Evolutionary conservation across 1,140 invertebrate species (phyloP).

Genomic region (Sinonovacula constricta): DNA sequence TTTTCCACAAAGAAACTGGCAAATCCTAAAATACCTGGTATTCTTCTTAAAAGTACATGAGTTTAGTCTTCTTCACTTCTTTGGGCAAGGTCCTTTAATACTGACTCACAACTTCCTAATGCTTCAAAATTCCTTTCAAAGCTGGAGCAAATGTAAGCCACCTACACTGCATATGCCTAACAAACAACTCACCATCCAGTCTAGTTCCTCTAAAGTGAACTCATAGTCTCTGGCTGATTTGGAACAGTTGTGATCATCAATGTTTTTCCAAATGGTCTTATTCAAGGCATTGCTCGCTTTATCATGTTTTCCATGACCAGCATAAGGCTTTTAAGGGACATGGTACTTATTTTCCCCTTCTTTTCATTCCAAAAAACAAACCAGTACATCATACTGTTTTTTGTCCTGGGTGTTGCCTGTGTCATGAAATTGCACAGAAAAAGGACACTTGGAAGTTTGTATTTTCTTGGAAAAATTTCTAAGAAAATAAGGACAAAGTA

Average conservation of each 20-base stretch:
- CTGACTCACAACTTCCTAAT: slow-evolving; percentile 19
- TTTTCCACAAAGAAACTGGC: too few relatives aligned
- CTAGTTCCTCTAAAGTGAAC: slow-evolving; percentile 4
- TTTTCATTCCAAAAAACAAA: slow-evolving; percentile 32
- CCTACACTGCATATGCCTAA: slow-evolving; percentile 9
- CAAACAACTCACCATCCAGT: slow-evolving; percentile 1
- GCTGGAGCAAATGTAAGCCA: slow-evolving; percentile 13
- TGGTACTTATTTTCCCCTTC: slow-evolving; percentile 8
- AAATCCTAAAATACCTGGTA: not conserved
- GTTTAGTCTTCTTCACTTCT: not conserved
- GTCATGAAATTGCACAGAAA: slow-evolving; percentile 34
- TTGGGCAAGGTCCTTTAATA: not conserved
- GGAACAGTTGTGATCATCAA: not conserved
- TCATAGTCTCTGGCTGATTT: slow-evolving; percentile 2
- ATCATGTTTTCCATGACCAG: slow-evolving; percentile 23
- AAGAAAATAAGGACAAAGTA: slow-evolving; percentile 44
- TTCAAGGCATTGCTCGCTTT: not conserved
- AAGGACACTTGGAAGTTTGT: not conserved
- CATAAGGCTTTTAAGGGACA: slow-evolving; percentile 11
- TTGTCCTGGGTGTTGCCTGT: slow-evolving; percentile 32
- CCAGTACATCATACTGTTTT: slow-evolving; percentile 20
- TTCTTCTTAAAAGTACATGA: not conserved
- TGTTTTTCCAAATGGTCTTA: not conserved
- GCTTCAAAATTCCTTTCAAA: slow-evolving; percentile 10
- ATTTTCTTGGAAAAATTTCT: slow-evolving; percentile 32